Evolutionary conservation across 2,113 vertebrate genomes (phyloP), one percentile per base, ranked within the genome.

Genomic region (Deroptyus accipitrinus): DNA sequence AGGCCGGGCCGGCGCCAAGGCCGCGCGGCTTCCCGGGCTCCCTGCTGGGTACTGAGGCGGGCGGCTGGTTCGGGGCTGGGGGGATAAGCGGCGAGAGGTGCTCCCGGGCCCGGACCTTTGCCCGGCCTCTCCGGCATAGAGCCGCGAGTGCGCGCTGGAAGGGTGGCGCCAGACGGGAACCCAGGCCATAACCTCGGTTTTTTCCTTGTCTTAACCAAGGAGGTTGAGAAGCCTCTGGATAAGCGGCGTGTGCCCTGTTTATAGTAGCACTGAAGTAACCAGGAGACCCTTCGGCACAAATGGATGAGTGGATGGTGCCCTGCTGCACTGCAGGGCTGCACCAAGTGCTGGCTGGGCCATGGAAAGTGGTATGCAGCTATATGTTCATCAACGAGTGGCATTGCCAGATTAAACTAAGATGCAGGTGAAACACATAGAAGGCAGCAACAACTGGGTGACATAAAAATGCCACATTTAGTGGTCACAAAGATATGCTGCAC

Each of bases 131-230:
- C 2, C 11, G 7, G 37, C 33, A 9, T 37, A 1, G 19, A 39
- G 33, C 33, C 7, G 44, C 16, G 2, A 17, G 44, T 22, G 8
- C 13, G 33, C n/a, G 13, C 25, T 19, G 69, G 39, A 27, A 13
- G 16, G 35, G 62, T 35, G 17, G 7, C 16, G 42, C 35, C 28
- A 18, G 13, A 11, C 24, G 46, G 18, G 2, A 30, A 14, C 62
- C 9, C n/a, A 4, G 68, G 76, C 54, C 25, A 1, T 23, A 48
- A 54, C 20, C 11, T 28, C 8, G 0, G 1, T 41, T 44, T 6
- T 1, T 2, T 3, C 7, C 9, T 4, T 5, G 52, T 30, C 5
- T 12, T 11, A 0, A 16, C 10, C 13, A 2, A 8, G 23, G 33
- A 42, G 13, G 23, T 2, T 6, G 33, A 37, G 48, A 16, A 74